Evolutionary conservation across 2,888 invertebrate species (phyloP), one percentile per base, ranked within the genome.

Genomic region (Lobophora halterata): DNA sequence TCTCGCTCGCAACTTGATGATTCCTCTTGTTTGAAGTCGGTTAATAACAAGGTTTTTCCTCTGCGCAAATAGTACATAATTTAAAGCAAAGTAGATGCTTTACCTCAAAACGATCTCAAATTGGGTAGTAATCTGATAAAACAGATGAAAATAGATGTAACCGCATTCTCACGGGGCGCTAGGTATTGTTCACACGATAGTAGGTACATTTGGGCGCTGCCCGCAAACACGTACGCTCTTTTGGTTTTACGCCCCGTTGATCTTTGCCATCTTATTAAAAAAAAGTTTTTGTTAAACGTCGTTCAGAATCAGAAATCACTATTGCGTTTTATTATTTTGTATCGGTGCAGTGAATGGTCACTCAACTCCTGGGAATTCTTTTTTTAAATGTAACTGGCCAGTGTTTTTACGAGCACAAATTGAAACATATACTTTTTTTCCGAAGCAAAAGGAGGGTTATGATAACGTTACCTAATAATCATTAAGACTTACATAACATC

Each of bases 181-280:
- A 33, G 29, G 21, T 26, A 33, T 44, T 46, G 65, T 78, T 79
- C 78, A 76, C 80, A 79, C 76, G 71, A 48, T 46, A 39, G 49
- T 48, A 39, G 23, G 52, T 58, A 65, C 65, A 66, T 76, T 74
- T 62, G 69, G 73, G 71, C 59, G 70, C 58, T 40, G 49, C 60
- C 59, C 58, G 51, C 58, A 61, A 60, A 32, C 78, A 76, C 78
- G 79, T 74, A 71, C 49, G 55, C 52, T 60, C 72, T 71, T 60
- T 73, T 71, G 83, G 82, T 79, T 81, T 75, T 66, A 79, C 79
- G 82, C 69, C 79, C 81, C 74, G 82, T 81, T 82, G 81, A 41
- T 53, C 50, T 46, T 46, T 35, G 51, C 41, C 39, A 59, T 55
- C 58, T 55, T 47, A 33, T 26, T 50, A 27, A 49, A 64, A 64